Conservation (phyloP, 2,797 vertebrate genomes). For the Anguilla megastoma region DNA sequence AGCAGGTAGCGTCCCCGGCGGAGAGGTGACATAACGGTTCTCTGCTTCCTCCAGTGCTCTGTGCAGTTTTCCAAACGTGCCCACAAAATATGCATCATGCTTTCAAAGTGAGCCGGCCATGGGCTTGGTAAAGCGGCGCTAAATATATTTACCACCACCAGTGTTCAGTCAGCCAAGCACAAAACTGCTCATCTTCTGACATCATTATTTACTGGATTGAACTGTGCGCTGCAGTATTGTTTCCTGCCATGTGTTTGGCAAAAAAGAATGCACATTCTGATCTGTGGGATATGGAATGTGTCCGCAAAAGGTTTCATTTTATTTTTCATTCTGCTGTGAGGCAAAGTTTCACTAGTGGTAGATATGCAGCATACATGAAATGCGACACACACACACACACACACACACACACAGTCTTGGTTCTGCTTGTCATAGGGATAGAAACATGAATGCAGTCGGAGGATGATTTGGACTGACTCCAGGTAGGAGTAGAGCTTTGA, state of each 20-base stretch:
- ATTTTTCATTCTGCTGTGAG: neutral
- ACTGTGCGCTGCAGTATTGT: neutral
- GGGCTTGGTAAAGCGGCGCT: neutral
- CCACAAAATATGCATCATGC: neutral
- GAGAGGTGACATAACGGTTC: neutral
- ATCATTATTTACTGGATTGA: neutral
- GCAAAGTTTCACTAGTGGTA: neutral
- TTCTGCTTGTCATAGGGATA: neutral
- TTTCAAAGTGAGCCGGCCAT: neutral
- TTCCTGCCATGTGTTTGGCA: neutral
- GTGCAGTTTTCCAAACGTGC: neutral
- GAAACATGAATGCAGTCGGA: neutral
- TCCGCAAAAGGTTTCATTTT: neutral
- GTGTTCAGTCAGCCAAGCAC: neutral
- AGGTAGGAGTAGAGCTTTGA: neutral
- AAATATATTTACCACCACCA: neutral
- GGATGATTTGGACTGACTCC: neutral
- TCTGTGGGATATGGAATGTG: neutral
- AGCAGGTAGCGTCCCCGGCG: neutral
- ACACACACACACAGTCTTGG: conserved; percentile 6
- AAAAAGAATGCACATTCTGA: neutral
- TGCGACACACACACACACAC: conserved; percentile 17
- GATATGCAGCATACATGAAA: neutral
- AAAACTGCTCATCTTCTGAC: neutral
- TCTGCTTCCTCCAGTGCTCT: neutral